Percentiles rank a stretch among this genome's conserved stretches.
Conservation (phyloP, 2,888 invertebrate species). For the Heliconius charithonia region DNA sequence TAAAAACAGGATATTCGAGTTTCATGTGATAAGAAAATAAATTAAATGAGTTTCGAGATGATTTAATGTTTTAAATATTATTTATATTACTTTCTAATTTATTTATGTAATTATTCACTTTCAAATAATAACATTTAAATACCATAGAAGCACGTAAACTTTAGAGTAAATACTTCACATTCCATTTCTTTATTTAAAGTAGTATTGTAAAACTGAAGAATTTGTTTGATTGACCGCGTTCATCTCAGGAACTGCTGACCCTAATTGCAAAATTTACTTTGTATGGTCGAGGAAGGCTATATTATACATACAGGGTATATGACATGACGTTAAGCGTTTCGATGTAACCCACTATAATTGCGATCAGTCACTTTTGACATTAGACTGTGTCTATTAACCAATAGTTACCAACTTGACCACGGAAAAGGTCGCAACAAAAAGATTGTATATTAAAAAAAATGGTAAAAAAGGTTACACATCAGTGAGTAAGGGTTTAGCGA, state of each 20-base stretch:
- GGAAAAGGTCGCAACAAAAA: background rate
- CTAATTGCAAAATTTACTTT: background rate
- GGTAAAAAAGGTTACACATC: background rate
- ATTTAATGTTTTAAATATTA: constrained; percentile 14
- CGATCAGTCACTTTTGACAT: background rate
- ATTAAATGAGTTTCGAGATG: constrained; percentile 19
- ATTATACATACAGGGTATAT: too few species aligned
- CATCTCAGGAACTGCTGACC: background rate
- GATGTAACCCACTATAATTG: too few species aligned
- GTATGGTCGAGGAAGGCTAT: background rate
- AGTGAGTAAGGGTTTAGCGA: constrained; percentile 45
- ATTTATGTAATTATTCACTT: constrained; percentile 3
- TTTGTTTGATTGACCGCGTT: background rate
- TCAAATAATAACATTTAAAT: constrained; percentile 6
- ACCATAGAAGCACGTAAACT: too few species aligned
- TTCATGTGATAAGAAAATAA: constrained; percentile 30
- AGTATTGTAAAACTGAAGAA: background rate
- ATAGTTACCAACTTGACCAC: background rate
- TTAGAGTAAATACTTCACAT: background rate
- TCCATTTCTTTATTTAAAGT: background rate
- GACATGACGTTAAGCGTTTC: too few species aligned
- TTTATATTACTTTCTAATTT: background rate
- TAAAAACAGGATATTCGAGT: constrained; percentile 42
- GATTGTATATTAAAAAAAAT: background rate
- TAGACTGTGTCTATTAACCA: background rate